Percentiles rank a stretch among this genome's conserved stretches.
phyloP scores from a whole-genome alignment of 2,113 vertebrate genomes.

The Mellivora capensis region DNA sequence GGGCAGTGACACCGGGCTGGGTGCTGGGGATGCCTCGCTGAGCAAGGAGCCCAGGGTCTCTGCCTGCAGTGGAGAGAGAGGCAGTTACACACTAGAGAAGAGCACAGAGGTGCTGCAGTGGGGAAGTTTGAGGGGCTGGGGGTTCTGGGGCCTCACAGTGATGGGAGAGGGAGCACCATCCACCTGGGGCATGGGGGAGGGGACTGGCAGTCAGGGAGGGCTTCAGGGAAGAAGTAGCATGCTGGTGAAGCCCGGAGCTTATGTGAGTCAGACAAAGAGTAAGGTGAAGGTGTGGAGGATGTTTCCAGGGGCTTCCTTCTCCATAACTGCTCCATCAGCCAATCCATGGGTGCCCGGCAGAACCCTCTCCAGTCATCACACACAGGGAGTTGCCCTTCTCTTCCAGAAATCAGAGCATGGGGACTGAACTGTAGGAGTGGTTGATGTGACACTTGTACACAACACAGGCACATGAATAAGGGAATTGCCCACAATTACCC shows the following conservation, averaged over 20 bases:
- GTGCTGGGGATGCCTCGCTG: not conserved
- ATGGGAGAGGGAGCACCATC: not conserved
- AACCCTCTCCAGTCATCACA: not conserved
- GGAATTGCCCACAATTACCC: not conserved
- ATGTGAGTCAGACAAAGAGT: not conserved
- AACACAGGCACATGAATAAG: not conserved
- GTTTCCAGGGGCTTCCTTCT: not conserved
- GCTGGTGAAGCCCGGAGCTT: not conserved
- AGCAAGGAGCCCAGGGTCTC: not conserved
- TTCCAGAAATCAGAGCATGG: not conserved
- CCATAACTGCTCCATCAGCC: not conserved
- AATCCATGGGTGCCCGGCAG: rapidly evolving
- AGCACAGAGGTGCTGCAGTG: not conserved
- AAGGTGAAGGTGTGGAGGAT: not conserved
- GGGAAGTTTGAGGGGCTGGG: not conserved
- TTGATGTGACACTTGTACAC: not conserved
- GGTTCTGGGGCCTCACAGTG: not conserved
- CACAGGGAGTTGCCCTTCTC: not conserved
- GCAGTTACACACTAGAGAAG: not conserved
- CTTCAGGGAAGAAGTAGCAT: not conserved
- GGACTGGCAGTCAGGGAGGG: not conserved
- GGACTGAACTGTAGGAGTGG: not conserved
- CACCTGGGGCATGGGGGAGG: too few species aligned
- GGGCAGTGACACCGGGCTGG: not conserved
- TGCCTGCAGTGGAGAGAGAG: not conserved